These are phyloP conservation scores for Cnemophilus loriae DNA, from an alignment of 2,113 vertebrate genomes.

Conservation along the genomic window DNA sequence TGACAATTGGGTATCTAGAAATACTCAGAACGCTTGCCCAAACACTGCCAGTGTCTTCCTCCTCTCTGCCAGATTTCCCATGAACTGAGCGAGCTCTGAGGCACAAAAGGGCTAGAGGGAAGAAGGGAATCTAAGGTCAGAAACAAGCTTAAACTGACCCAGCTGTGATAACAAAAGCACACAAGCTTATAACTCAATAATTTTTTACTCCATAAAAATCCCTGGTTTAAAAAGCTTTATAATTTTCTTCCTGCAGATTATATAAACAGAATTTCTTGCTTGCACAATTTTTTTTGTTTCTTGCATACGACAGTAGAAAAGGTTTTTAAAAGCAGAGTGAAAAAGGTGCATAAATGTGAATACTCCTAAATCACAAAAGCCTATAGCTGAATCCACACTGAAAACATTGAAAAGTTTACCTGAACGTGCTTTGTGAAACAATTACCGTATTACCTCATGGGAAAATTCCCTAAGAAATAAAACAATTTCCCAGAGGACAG, in stretches of 20 bases:
- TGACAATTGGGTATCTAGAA: conserved; percentile 42
- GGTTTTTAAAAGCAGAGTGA: not conserved
- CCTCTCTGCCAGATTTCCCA: conserved; percentile 37
- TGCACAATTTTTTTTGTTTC: not conserved
- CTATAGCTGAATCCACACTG: not conserved
- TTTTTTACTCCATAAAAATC: not conserved
- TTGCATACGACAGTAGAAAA: not conserved
- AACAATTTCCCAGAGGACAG: not conserved
- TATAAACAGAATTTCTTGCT: not conserved
- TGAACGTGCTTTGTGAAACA: not conserved
- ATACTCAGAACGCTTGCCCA: conserved; percentile 45
- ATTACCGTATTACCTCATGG: not conserved
- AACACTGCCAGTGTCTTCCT: not conserved
- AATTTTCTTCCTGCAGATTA: not conserved
- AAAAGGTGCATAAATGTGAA: not conserved
- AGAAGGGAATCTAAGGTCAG: not conserved
- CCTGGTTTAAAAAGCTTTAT: not conserved
- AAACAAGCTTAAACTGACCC: conserved; percentile 39
- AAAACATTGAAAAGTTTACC: not conserved
- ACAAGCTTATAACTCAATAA: not conserved
- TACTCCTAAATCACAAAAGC: not conserved
- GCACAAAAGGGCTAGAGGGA: not conserved
- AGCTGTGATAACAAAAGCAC: conserved; percentile 79
- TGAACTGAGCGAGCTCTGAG: conserved; percentile 29
- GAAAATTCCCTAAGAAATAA: not conserved